Conservation (phyloP, 2,888 invertebrate genomes). For the Clepsis dumicolana region DNA sequence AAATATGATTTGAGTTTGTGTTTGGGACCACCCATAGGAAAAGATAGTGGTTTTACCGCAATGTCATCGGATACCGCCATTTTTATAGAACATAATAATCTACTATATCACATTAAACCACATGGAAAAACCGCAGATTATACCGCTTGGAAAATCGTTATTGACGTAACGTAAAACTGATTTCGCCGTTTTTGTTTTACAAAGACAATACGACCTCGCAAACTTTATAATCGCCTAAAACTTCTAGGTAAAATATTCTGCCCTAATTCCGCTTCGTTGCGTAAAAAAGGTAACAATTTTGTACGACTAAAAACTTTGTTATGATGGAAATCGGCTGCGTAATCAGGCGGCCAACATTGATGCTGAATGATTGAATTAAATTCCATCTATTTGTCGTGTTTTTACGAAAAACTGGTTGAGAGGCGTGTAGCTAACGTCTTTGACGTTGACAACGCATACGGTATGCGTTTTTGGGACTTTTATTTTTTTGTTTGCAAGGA, state of each 20-base stretch:
- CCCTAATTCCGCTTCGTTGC: background rate
- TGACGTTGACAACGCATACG: background rate
- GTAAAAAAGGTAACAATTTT: background rate
- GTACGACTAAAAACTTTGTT: background rate
- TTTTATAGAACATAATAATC: background rate
- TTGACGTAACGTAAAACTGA: constrained; percentile 3
- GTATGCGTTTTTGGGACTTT: background rate
- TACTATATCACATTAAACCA: background rate
- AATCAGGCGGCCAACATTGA: constrained; percentile 10
- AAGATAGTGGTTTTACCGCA: background rate
- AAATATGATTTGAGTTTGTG: background rate
- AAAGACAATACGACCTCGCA: background rate
- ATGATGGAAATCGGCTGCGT: background rate
- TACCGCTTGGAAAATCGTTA: constrained; percentile 1
- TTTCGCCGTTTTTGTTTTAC: background rate
- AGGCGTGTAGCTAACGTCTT: background rate
- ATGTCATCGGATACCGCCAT: background rate
- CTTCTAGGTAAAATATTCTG: background rate
- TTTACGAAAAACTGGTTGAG: background rate
- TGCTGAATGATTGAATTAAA: constrained; percentile 1
- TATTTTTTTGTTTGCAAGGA: background rate
- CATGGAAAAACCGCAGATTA: constrained; percentile 11
- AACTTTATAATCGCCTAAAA: background rate
- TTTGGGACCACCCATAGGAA: constrained; percentile 16
- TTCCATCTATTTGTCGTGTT: constrained; percentile 5